Conservation (phyloP, 2,797 vertebrate species). For the Acrossocheilus fasciatus region DNA sequence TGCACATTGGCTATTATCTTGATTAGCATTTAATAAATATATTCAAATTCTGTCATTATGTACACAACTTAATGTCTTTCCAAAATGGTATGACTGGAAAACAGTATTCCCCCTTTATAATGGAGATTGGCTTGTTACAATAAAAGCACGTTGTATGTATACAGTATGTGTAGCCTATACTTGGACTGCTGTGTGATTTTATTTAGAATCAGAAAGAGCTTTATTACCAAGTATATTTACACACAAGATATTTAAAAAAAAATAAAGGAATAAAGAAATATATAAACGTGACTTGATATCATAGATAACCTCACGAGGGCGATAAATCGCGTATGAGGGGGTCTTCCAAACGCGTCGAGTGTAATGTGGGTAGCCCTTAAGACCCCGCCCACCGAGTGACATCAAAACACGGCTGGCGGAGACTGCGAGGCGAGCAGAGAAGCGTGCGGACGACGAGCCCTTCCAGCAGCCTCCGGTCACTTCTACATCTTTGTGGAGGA, state of each 20-base stretch:
- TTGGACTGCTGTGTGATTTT: neutral
- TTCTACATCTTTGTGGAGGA: constrained; percentile 20
- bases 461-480: constrained; percentile 31
- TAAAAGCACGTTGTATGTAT: constrained; percentile 6
- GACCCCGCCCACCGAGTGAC: constrained; percentile 75
- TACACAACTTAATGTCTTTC: neutral
- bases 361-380: constrained; percentile 60
- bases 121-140: constrained; percentile 5
- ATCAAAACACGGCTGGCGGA: constrained; percentile 65
- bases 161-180: neutral
- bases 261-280: neutral
- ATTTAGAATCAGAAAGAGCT: neutral
- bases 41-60: neutral
- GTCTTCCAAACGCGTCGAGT: constrained; percentile 44
- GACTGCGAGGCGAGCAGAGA: constrained; percentile 53
- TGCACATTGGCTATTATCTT: neutral
- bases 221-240: neutral
- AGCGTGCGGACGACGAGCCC: constrained; percentile 43
- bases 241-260: neutral
- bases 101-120: neutral
- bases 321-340: constrained; percentile 43
- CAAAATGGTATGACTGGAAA: neutral
- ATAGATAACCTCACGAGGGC: constrained; percentile 60
- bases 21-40: neutral
- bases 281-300: constrained; percentile 1